A percentile compares a stretch with the other conserved stretches of the same genome.
Evolutionary conservation across 2,113 vertebrate species (phyloP).

Genomic region (Poeciliopsis prolifica): DNA sequence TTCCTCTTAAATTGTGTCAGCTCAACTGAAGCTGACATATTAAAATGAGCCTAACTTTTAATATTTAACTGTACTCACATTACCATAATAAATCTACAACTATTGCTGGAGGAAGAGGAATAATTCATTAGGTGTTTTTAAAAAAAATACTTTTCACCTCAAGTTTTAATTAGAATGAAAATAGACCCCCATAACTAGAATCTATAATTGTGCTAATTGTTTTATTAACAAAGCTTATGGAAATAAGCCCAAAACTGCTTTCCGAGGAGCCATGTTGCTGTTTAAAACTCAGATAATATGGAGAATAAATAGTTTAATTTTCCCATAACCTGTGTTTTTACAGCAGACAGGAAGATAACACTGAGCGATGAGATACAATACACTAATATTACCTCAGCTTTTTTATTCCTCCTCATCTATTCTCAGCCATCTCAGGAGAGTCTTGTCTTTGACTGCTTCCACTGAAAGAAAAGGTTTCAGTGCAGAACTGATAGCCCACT

Average conservation of each 20-base stretch:
- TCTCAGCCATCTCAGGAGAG: conserved; percentile 45
- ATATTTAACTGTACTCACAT: conserved; percentile 5
- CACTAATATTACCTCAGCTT: conserved; percentile 33
- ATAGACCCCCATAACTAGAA: conserved; percentile 20
- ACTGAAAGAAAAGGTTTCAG: conserved; percentile 11
- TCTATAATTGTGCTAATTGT: conserved; percentile 41
- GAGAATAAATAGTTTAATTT: conserved; percentile 42
- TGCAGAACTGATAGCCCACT: conserved; percentile 32
- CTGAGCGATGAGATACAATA: conserved; percentile 19
- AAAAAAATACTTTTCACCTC: neutral
- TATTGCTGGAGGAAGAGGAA: neutral
- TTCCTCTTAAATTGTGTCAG: neutral
- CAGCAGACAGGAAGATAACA: conserved; percentile 18
- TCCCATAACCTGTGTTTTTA: conserved; percentile 19
- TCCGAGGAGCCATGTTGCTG: conserved; percentile 15
- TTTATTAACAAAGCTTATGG: conserved; percentile 29
- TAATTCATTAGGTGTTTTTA: neutral
- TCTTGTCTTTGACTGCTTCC: conserved; percentile 28
- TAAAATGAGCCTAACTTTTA: neutral
- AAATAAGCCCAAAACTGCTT: conserved; percentile 35
- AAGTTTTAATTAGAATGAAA: conserved; percentile 27
- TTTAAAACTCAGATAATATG: conserved; percentile 14
- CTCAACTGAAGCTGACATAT: neutral
- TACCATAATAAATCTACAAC: neutral
- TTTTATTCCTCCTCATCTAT: conserved; percentile 48